Evolutionary conservation across 2,888 invertebrate genomes (phyloP).

Genomic region (Gastrophysa polygoni): DNA sequence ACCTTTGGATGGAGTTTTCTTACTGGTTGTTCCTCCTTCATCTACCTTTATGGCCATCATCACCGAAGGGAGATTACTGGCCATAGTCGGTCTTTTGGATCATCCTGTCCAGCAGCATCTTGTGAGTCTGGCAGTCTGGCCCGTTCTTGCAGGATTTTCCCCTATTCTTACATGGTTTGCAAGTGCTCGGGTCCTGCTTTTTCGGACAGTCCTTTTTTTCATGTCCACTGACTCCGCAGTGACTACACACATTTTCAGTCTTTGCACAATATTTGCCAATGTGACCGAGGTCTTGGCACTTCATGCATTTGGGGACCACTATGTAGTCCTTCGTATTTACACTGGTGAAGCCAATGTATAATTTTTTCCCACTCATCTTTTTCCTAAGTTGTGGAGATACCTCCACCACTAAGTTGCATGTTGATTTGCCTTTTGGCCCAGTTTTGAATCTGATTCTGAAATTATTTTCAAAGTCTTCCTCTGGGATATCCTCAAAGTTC

Average conservation of each 20-base stretch:
- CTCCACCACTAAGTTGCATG: not conserved
- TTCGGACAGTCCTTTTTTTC: slow-evolving; percentile 1
- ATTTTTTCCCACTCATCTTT: not conserved
- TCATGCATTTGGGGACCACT: slow-evolving; percentile 9
- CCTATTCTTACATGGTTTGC: not conserved
- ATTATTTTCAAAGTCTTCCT: not conserved
- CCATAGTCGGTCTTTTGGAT: not conserved
- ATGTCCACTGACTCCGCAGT: slow-evolving; percentile 3
- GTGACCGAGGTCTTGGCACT: slow-evolving; percentile 14
- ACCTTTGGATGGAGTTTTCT: not conserved
- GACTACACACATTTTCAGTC: not conserved
- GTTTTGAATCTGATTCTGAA: not conserved
- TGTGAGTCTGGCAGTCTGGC: not conserved
- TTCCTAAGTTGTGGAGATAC: not conserved
- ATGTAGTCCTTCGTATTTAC: not conserved
- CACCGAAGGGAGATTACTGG: not conserved
- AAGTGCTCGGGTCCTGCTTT: not conserved
- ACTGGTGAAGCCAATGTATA: too few relatives aligned
- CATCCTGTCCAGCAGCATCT: not conserved
- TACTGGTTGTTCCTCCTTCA: not conserved
- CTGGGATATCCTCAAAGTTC: not conserved
- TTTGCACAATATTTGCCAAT: not conserved
- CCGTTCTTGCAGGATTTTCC: too few relatives aligned
- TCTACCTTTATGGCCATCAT: not conserved
- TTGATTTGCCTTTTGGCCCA: not conserved